phyloP scores from a whole-genome alignment of 2,797 vertebrate species.

The Characodon lateralis region DNA sequence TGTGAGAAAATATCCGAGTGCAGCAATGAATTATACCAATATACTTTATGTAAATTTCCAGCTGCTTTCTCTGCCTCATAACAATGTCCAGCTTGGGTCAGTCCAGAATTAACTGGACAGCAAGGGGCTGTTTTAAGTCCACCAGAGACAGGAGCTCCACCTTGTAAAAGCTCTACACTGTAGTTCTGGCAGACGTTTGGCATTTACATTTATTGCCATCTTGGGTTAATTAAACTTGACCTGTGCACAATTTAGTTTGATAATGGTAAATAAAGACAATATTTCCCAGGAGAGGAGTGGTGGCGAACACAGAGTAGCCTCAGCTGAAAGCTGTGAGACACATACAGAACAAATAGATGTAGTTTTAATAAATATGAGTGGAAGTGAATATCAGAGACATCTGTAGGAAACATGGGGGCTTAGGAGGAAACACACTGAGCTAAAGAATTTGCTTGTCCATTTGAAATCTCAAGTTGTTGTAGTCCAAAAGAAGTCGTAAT shows the following conservation, averaged over 20 bases:
- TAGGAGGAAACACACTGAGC: slow-evolving; percentile 51
- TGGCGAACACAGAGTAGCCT: background rate
- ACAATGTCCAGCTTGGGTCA: slow-evolving; percentile 44
- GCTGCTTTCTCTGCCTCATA: slow-evolving; percentile 44
- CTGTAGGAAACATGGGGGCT: slow-evolving; percentile 19
- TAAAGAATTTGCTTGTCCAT: slow-evolving; percentile 56
- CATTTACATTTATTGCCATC: slow-evolving; percentile 76
- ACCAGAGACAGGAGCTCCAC: slow-evolving; percentile 52
- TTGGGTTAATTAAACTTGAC: slow-evolving; percentile 79
- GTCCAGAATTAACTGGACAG: slow-evolving; percentile 62
- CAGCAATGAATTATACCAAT: slow-evolving; percentile 34
- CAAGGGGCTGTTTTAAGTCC: slow-evolving; percentile 54
- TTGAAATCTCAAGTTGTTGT: background rate
- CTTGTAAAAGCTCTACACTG: slow-evolving; percentile 66
- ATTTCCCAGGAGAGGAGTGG: slow-evolving; percentile 39
- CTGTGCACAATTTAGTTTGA: slow-evolving; percentile 73
- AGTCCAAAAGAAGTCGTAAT: background rate
- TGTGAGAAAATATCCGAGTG: slow-evolving; percentile 14
- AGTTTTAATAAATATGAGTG: slow-evolving; percentile 32
- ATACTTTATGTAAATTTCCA: slow-evolving; percentile 32
- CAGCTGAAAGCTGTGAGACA: background rate
- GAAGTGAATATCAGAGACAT: slow-evolving; percentile 58
- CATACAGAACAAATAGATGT: background rate
- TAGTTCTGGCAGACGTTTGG: slow-evolving; percentile 69
- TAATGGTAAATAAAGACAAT: slow-evolving; percentile 75